Evolutionary conservation across 2,888 invertebrate species (phyloP).

Genomic region (Thecocarcelia acutangulata): DNA sequence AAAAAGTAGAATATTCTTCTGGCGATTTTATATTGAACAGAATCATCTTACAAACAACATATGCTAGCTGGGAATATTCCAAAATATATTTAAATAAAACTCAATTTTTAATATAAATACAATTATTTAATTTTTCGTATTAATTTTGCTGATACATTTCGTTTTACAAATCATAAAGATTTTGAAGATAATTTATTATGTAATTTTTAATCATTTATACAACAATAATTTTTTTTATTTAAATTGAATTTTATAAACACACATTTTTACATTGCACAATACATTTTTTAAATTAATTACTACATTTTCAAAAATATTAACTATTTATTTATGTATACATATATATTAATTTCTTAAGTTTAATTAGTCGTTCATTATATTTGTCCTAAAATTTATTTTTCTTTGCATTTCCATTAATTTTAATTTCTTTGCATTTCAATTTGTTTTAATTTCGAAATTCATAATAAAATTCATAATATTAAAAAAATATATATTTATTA

Average conservation of each 20-base stretch:
- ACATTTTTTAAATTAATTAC: conserved; percentile 28
- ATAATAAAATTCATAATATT: not conserved
- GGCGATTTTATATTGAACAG: too few species aligned
- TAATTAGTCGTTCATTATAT: too few species aligned
- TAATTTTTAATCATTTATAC: conserved; percentile 12
- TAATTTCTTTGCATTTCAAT: too few species aligned
- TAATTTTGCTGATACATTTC: conserved; percentile 20
- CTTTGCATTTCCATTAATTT: too few species aligned
- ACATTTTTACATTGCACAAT: conserved; percentile 12
- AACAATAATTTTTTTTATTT: conserved; percentile 24
- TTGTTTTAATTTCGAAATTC: too few species aligned
- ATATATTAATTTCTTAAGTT: too few species aligned
- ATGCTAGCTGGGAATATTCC: too few species aligned
- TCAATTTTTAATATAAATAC: conserved; percentile 43
- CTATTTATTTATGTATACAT: conserved; percentile 17
- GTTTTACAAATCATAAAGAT: conserved; percentile 53
- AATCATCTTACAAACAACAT: too few species aligned
- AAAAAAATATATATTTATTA: too few species aligned
- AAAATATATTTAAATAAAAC: too few species aligned
- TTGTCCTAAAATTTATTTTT: not conserved
- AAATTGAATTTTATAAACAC: conserved; percentile 15
- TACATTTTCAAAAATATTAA: conserved; percentile 32
- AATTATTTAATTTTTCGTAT: conserved; percentile 52
- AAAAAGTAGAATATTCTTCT: too few species aligned
- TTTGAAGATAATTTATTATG: conserved; percentile 13